Evolutionary conservation across 2,888 invertebrate species (phyloP).

Genomic region (Invenusta paracnida): DNA sequence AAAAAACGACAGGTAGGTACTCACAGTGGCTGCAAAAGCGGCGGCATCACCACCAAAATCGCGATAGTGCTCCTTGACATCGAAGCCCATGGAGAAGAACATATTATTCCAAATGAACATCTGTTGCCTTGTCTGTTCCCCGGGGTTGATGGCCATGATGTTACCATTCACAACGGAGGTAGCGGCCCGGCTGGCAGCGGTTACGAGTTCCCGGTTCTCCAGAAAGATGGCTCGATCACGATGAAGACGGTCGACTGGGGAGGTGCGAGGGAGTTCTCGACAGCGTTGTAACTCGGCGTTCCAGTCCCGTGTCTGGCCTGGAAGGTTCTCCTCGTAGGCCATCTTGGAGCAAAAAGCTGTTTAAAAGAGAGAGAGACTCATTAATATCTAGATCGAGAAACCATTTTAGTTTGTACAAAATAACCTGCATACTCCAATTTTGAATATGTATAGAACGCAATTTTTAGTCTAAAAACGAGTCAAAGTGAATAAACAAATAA

Average conservation of each 20-base stretch:
- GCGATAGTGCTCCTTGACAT: conserved; percentile 97
- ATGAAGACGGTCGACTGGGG: conserved; percentile 82
- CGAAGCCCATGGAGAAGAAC: conserved; percentile 96
- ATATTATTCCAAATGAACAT: conserved; percentile 99
- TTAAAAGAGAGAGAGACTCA: no score
- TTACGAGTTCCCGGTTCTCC: conserved; percentile 96
- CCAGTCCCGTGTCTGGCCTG: conserved; percentile 97
- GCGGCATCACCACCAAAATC: conserved; percentile 97
- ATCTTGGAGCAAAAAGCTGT: conserved; percentile 87
- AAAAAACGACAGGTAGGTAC: no score
- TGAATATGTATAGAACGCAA: no score
- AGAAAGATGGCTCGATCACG: conserved; percentile 93
- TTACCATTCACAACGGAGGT: conserved; percentile 98
- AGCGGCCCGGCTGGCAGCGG: conserved; percentile 91
- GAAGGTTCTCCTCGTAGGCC: conserved; percentile 96
- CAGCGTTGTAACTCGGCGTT: conserved; percentile 98
- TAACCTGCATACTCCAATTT: no score
- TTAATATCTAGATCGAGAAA: no score
- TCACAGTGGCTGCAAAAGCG: conserved; percentile 84
- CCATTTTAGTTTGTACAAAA: no score
- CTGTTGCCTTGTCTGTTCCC: conserved; percentile 84
- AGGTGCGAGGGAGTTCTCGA: conserved; percentile 83
- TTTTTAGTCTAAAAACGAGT: no score
- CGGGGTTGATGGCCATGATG: conserved; percentile 97
- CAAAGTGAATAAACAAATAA: no score